phyloP scores from a whole-genome alignment of 2,113 vertebrate genomes.

The Odobenus rosmarus region DNA sequence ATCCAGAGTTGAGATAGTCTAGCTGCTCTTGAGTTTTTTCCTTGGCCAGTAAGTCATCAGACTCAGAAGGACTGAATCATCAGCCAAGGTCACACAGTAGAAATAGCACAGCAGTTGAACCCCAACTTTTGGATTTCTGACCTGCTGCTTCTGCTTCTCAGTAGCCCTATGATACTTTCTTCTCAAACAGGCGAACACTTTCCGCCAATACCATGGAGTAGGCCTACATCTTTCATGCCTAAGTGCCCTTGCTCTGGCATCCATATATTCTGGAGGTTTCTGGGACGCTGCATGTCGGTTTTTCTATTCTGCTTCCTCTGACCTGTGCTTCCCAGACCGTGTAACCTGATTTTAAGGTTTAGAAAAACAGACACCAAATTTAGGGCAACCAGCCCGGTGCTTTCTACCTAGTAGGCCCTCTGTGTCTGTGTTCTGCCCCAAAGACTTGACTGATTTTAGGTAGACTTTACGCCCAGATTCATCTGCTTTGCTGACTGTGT shows the following conservation, averaged over 20 bases:
- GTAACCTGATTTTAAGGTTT: not conserved
- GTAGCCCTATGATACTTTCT: not conserved
- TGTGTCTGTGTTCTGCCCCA: not conserved
- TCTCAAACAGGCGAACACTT: rapidly evolving
- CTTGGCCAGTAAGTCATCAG: not conserved
- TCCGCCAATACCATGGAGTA: not conserved
- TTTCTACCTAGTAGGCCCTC: not conserved
- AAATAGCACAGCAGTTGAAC: not conserved
- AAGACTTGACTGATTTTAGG: not conserved
- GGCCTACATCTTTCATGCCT: not conserved
- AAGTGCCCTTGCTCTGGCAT: not conserved
- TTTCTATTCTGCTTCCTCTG: not conserved
- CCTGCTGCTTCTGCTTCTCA: not conserved
- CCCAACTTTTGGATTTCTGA: not conserved
- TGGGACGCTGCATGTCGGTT: not conserved
- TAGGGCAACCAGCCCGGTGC: not conserved
- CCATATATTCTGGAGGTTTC: not conserved
- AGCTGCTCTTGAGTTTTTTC: not conserved
- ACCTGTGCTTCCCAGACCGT: not conserved
- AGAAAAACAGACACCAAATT: not conserved
- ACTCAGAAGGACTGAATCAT: not conserved
- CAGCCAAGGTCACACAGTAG: not conserved
- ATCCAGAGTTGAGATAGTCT: not conserved
- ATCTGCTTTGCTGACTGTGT: rapidly evolving
- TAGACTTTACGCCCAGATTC: not conserved